Base-by-base conservation (phyloP, 2,888 invertebrate species). In the Drosophila silvestris region DNA sequence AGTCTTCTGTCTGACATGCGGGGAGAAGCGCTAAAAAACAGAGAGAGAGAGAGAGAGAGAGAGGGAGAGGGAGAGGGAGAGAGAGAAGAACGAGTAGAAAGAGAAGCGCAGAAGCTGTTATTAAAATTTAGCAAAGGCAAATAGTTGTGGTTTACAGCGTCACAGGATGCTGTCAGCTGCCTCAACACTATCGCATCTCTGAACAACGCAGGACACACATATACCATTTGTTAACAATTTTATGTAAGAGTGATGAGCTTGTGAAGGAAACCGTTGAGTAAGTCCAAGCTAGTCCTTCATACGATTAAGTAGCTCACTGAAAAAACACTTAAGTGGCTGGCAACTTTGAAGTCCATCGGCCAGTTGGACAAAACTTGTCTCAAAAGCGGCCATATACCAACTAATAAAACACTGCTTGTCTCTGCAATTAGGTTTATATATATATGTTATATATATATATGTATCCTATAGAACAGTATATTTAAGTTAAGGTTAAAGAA, bases 1-100 rank as follows among this genome's bases (percentile, higher is more conserved):
- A 77, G 74, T 74, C 78, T 84, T 86, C 77, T 74, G 76, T 84
- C 82, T 84, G 88, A 80, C 75, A 77, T 47, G 74, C 60, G 57
- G 56, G 37, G 26, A 26, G 22, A 26, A 14, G 2, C n/a, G 47
- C 19, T 16, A 22, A 58, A 57, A 56, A 37, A 19, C 19, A 37
- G 10, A 19, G 10, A 19, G 1, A 5, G 0, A 5, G 14, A 22
- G 7, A 4, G 32, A 1, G 14, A 9, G 19, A 2, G 7, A n/a
- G 19, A 16, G n/a, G 26, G 47, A 6, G 26, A 9, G 16, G 10
- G 12, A 9, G 16, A 1, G 7, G 16, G 19, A n/a, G n/a, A 30
- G 47, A 6, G 26, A 9, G 16, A 7, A 10, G 28, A 1, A 22
- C 35, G 39, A 33, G 35, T 5, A 10, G 28, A 1, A 22, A 39